These are phyloP conservation scores for Euwallacea similis DNA, from an alignment of 1,140 invertebrate species.

Conservation along the genomic window DNA sequence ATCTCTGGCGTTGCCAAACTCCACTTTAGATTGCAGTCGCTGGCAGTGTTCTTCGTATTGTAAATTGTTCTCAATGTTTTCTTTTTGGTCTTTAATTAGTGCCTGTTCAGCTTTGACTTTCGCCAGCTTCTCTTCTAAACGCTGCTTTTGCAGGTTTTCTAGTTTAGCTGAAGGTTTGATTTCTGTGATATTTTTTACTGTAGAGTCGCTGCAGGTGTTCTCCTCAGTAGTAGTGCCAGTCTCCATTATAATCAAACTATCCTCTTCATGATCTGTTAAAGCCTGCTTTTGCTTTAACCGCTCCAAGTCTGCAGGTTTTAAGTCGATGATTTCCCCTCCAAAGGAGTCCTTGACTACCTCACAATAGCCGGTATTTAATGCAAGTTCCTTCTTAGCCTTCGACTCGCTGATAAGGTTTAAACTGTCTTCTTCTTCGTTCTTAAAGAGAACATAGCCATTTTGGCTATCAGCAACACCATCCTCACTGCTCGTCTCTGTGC, in stretches of 20 bases:
- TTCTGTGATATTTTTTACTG: conserved; percentile 52
- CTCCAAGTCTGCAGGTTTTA: conserved; percentile 44
- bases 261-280: conserved; percentile 60
- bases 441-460: conserved; percentile 70
- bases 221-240: conserved; percentile 63
- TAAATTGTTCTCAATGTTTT: conserved; percentile 47
- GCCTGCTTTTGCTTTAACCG: conserved; percentile 43
- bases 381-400: conserved; percentile 43
- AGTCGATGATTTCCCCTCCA: conserved; percentile 42
- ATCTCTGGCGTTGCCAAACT: conserved; percentile 71
- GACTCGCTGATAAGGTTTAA: conserved; percentile 48
- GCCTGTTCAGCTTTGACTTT: conserved; percentile 46
- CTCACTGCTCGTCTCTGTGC: conserved; percentile 65
- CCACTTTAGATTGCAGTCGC: conserved; percentile 67
- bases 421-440: conserved; percentile 66
- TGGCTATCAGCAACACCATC: conserved; percentile 61
- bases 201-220: conserved; percentile 55
- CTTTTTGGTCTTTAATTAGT: conserved; percentile 33
- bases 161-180: conserved; percentile 35
- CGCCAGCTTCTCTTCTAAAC: conserved; percentile 47
- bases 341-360: conserved; percentile 41
- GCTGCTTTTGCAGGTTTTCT: conserved; percentile 42
- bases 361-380: conserved; percentile 43
- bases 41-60: conserved; percentile 70
- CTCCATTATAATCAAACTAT: conserved; percentile 60